phyloP scores from a whole-genome alignment of 2,888 invertebrate genomes.

The Chrysomela aeneicollis region DNA sequence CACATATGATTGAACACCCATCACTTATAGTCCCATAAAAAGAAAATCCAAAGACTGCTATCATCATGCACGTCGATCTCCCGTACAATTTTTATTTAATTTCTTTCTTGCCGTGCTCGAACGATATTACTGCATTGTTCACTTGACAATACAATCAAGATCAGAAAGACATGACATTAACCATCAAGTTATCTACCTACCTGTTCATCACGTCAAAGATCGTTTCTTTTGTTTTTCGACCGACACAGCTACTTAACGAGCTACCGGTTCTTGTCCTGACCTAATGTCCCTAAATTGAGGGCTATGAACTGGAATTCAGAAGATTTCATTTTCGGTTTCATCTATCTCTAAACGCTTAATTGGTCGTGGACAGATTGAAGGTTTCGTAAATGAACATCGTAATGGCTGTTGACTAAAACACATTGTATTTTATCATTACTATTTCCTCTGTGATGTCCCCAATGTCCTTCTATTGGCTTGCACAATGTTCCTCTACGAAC shows the following conservation, averaged over 20 bases:
- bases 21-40: background rate
- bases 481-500: no score
- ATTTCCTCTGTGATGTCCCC: no score
- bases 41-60: background rate
- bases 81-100: background rate
- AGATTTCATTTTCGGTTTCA: background rate
- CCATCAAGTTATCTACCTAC: conserved; percentile 7
- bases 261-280: conserved; percentile 2
- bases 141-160: conserved; percentile 15
- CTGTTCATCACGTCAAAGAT: conserved; percentile 5
- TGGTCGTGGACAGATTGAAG: no score
- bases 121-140: conserved; percentile 7
- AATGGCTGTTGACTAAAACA: no score
- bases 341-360: no score
- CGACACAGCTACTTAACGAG: conserved; percentile 3
- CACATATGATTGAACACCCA: background rate
- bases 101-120: background rate
- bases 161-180: conserved; percentile 18
- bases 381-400: no score
- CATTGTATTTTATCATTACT: no score
- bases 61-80: background rate
- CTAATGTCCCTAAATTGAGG: conserved; percentile 5
- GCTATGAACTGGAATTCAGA: conserved; percentile 2
- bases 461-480: no score
- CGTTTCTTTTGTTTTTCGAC: background rate